Percentiles rank a stretch among this genome's conserved stretches.
phyloP scores from a whole-genome alignment of 2,113 vertebrate genomes.

The Leptobrachium leishanense region DNA sequence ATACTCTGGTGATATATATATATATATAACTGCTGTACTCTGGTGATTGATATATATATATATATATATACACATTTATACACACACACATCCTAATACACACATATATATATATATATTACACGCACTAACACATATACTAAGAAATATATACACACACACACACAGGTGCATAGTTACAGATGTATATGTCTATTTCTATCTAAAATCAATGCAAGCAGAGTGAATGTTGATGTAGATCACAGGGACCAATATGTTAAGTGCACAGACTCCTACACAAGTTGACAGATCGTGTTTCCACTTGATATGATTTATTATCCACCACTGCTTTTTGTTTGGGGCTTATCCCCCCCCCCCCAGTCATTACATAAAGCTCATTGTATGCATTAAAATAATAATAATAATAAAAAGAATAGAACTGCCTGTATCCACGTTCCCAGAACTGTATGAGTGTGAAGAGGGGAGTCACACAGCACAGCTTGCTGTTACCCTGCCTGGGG shows the following conservation, averaged over 20 bases:
- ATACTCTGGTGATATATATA: not conserved
- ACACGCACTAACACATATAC: not conserved
- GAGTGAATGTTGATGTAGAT: conserved; percentile 12
- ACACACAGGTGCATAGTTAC: not conserved
- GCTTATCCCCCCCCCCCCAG: no score
- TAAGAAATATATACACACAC: not conserved
- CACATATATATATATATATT: not conserved
- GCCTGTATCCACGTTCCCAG: no score
- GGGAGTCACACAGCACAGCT: no score
- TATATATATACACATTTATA: not conserved
- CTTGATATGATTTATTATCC: conserved; percentile 27
- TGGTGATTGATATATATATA: not conserved
- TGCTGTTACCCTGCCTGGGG: no score
- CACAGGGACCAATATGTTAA: conserved; percentile 33
- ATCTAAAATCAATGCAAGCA: conserved; percentile 8
- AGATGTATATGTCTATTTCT: not conserved
- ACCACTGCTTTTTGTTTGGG: not conserved
- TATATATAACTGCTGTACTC: not conserved
- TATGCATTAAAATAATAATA: no score
- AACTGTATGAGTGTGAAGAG: no score
- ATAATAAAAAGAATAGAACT: no score
- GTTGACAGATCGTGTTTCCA: conserved; percentile 31
- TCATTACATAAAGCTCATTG: no score
- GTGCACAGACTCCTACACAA: conserved; percentile 16
- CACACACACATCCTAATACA: not conserved